Conservation (phyloP, 2,888 invertebrate species). For the Aphrophora alni region DNA sequence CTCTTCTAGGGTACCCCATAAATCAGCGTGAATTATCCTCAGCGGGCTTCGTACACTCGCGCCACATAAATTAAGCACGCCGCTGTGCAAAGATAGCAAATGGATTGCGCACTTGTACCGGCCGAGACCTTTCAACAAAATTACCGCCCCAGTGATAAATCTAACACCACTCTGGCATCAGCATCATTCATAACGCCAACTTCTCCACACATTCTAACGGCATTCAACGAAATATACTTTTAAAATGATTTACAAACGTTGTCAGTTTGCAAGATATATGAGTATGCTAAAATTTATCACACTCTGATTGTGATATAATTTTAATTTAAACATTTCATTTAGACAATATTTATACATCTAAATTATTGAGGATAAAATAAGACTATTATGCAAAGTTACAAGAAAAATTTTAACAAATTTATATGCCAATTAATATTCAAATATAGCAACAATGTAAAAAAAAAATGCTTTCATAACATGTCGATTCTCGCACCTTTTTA, state of each 20-base stretch:
- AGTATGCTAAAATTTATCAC: background rate
- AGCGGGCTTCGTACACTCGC: background rate
- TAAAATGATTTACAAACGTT: background rate
- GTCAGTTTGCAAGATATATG: background rate
- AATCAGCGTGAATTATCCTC: slow-evolving; percentile 9
- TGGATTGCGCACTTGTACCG: slow-evolving; percentile 26
- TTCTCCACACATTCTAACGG: background rate
- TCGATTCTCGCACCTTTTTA: too few relatives aligned
- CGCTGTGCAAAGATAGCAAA: slow-evolving; percentile 7
- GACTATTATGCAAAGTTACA: too few relatives aligned
- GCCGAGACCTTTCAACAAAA: slow-evolving; percentile 26
- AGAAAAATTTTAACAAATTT: too few relatives aligned
- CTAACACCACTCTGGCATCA: background rate
- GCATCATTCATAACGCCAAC: background rate
- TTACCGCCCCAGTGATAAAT: slow-evolving; percentile 26
- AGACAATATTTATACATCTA: too few relatives aligned
- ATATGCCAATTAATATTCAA: too few relatives aligned
- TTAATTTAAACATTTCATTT: background rate
- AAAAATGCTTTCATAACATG: too few relatives aligned
- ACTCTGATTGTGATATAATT: background rate
- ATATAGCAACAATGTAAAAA: too few relatives aligned
- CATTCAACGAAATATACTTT: background rate
- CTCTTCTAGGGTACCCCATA: background rate
- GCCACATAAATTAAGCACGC: background rate
- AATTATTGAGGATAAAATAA: too few relatives aligned